Base-by-base conservation (phyloP, 1,140 invertebrate species). In the Paracyclopina nana region DNA sequence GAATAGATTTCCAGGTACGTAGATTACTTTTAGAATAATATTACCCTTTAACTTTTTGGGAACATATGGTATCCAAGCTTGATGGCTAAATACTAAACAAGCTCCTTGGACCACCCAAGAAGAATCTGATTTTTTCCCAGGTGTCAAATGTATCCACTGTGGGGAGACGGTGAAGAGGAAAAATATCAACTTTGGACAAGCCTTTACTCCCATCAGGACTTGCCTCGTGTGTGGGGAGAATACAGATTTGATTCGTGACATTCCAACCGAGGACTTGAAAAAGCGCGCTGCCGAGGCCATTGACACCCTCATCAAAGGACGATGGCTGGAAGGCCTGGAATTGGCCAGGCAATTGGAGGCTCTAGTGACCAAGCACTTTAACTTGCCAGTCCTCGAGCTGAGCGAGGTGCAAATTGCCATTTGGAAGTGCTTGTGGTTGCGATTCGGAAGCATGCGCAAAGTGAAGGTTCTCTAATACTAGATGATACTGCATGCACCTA, bases 351-450 rank as follows among this genome's bases (percentile, higher is more conserved):
- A 24, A 25, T 22, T 16, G 9, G 45, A 26, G n/a, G 4, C 25
- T n/a, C 25, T 48, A 2, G 14, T 48, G 4, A 20, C 27, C 16
- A 48, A 48, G 22, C 26, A 14, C 45, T 26, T 48, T 11, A 14
- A 48, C 16, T 27, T 16, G 16, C 45, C 45, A 3, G 4, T 48
- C 12, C 30, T 26, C 14, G 45, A 48, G 12, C 24, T 48, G 16
- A 27, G n/a, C 3, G 45, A 48, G 6, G 16, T 48, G 6, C 45
- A 48, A 29, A 48, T 48, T 4, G 27, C 24, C 14, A 22, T 48
- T 4, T 48, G 45, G 45, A 48, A 30, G 22, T 22, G 45, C 6
- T 3, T 48, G 11, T 48, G 45, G 45, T 12, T 48, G 4, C 16
- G 30, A 48, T 16, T n/a, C n/a, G 45, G 45, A 4, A 48, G 22